These are phyloP conservation scores for Monochamus alternatus DNA, from an alignment of 2,888 invertebrate genomes.

Conservation along the genomic window DNA sequence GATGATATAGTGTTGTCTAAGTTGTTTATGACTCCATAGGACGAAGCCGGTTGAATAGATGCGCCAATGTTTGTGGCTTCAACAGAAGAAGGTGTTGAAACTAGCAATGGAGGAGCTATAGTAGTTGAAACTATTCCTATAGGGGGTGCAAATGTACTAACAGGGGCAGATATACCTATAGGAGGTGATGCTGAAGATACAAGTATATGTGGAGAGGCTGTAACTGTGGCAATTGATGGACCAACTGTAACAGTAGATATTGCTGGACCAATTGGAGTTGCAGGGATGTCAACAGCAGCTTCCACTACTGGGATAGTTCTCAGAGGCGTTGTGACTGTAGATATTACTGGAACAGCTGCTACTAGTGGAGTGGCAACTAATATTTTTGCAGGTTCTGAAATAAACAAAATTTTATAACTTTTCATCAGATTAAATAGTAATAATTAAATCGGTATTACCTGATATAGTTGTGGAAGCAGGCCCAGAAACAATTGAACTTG, in stretches of 20 bases:
- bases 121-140: neutral
- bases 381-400: conserved; percentile 52
- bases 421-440: neutral
- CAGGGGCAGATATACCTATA: neutral
- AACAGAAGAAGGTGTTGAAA: neutral
- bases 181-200: neutral
- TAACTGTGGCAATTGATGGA: neutral
- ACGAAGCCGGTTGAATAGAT: conserved; percentile 43
- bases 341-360: conserved; percentile 39
- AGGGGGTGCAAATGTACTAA: neutral
- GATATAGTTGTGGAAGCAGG: conserved; percentile 67
- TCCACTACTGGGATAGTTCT: conserved; percentile 37
- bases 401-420: neutral
- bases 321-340: conserved; percentile 40
- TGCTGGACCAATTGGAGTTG: conserved; percentile 5
- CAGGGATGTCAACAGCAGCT: conserved; percentile 25
- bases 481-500: conserved; percentile 64
- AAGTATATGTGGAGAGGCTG: neutral
- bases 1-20: conserved; percentile 18
- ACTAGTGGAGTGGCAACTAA: conserved; percentile 49
- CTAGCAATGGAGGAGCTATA: neutral
- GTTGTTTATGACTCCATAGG: conserved; percentile 28
- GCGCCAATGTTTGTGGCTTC: conserved; percentile 1
- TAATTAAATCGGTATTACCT: conserved; percentile 51
- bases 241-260: conserved; percentile 18